phyloP scores from a whole-genome alignment of 2,113 vertebrate species.

The Willisornis vidua region DNA sequence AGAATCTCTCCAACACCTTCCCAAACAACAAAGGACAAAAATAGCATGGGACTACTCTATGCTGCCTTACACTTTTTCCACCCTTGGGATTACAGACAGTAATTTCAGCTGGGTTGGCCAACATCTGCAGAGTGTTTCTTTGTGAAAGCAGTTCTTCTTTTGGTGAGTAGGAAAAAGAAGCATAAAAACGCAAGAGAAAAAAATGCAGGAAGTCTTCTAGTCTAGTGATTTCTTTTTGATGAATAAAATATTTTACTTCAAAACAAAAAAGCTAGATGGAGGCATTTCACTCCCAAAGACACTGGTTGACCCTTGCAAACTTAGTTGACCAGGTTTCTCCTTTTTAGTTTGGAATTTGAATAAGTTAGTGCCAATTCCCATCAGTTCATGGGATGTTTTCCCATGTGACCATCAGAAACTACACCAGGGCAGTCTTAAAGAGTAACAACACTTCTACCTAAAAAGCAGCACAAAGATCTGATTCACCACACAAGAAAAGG shows the following conservation, averaged over 20 bases:
- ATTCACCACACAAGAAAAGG: neutral
- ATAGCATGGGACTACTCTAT: slow-evolving; percentile 40
- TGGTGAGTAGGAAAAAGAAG: neutral
- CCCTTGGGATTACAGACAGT: slow-evolving; percentile 33
- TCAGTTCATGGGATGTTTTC: neutral
- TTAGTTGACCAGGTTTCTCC: neutral
- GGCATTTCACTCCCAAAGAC: neutral
- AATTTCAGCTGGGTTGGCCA: slow-evolving; percentile 3
- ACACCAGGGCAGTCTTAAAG: fast-evolving
- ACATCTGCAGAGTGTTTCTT: neutral
- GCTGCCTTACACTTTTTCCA: slow-evolving; percentile 30
- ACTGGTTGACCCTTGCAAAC: neutral
- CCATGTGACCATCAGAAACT: neutral
- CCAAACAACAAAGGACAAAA: slow-evolving; percentile 48
- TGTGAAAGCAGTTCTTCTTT: neutral
- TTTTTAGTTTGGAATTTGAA: neutral
- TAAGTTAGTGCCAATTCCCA: neutral
- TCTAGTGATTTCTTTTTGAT: neutral
- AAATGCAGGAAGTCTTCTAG: neutral
- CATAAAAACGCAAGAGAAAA: neutral
- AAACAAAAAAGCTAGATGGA: neutral
- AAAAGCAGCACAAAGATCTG: neutral
- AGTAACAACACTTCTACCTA: neutral
- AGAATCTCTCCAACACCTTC: slow-evolving; percentile 58
- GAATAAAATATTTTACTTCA: neutral